These are phyloP conservation scores for Sula dactylatra DNA, from an alignment of 2,113 vertebrate genomes.

Conservation along the genomic window DNA sequence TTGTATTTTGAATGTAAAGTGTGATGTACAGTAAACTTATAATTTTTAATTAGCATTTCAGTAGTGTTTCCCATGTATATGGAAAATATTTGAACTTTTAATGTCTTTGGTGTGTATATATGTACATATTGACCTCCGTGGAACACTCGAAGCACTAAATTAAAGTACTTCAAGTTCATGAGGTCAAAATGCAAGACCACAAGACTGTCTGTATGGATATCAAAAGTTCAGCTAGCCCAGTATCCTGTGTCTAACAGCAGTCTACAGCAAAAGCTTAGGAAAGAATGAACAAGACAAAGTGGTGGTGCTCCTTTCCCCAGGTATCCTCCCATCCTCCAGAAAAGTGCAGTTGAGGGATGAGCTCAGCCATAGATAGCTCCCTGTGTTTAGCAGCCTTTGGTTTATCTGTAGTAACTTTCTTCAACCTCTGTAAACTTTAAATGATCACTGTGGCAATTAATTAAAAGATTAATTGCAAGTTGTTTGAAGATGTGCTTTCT, in stretches of 20 bases:
- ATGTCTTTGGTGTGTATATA: not conserved
- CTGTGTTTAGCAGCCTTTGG: not conserved
- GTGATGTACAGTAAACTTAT: not conserved
- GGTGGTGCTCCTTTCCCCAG: not conserved
- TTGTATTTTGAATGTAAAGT: not conserved
- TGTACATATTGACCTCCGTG: not conserved
- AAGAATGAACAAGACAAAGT: not conserved
- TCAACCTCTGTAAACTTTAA: not conserved
- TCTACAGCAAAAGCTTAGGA: not conserved
- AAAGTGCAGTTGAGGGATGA: not conserved
- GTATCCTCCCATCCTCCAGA: not conserved
- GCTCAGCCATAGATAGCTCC: not conserved
- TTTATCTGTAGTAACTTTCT: not conserved
- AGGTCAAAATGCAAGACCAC: not conserved
- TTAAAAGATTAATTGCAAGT: not conserved
- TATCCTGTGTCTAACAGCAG: not conserved
- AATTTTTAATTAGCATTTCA: not conserved
- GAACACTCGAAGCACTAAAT: not conserved
- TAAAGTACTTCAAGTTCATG: not conserved
- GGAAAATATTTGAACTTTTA: not conserved
- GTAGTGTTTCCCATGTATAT: not conserved
- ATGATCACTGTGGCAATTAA: not conserved
- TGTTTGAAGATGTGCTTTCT: not conserved
- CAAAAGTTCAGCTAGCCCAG: not conserved
- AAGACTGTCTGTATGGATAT: not conserved